Conservation (phyloP, 2,888 invertebrate genomes). For the Ischnus inquisitorius region DNA sequence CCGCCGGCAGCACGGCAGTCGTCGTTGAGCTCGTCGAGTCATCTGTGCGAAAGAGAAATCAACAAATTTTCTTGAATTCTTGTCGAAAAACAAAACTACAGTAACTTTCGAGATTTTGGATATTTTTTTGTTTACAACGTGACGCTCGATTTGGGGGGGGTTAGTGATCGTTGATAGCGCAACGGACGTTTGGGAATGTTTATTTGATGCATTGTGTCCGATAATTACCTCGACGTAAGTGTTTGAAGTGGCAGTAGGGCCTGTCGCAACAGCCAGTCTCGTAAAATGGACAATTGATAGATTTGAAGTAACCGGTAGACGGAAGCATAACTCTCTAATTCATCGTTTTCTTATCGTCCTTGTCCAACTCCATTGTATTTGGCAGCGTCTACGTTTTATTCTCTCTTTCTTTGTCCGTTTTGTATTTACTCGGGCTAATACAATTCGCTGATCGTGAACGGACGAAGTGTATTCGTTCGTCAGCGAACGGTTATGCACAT, state of each 20-base stretch:
- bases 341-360: constrained; percentile 70
- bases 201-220: not conserved
- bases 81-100: not conserved
- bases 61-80: not conserved
- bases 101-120: not conserved
- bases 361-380: constrained; percentile 60
- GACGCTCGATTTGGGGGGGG: not conserved
- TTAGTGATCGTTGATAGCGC: constrained; percentile 35
- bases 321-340: constrained; percentile 91
- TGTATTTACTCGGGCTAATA: not conserved
- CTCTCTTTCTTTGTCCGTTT: not conserved
- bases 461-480: not conserved
- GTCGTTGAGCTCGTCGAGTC: constrained; percentile 74
- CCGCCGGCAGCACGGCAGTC: constrained; percentile 66
- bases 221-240: constrained; percentile 90
- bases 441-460: not conserved
- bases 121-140: not conserved
- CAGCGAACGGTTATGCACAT: not conserved
- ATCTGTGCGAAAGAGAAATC: constrained; percentile 70
- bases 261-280: constrained; percentile 93
- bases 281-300: constrained; percentile 94
- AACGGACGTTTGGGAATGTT: not conserved
- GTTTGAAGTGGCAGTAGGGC: constrained; percentile 97
- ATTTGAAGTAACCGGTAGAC: constrained; percentile 95
- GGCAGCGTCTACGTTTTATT: constrained; percentile 47